These are phyloP conservation scores for Lophius americanus DNA, from an alignment of 2,797 vertebrate species.

Conservation along the genomic window DNA sequence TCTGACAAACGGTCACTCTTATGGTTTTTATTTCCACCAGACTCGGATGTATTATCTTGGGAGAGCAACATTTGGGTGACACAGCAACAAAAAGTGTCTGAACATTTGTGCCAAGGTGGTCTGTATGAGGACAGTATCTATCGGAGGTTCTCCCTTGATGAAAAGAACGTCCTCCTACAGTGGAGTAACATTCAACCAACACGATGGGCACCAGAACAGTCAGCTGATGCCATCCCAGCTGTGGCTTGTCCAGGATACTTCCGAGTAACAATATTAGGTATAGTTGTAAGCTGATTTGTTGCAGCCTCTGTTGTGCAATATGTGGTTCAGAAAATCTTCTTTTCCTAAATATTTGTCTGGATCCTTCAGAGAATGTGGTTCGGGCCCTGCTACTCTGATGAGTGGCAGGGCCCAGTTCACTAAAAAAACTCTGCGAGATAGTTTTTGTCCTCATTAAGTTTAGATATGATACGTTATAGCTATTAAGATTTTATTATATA, in stretches of 20 bases:
- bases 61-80: conserved; percentile 84
- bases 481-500: conserved; percentile 16
- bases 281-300: conserved; percentile 34
- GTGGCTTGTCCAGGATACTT: conserved; percentile 81
- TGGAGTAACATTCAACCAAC: conserved; percentile 85
- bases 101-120: conserved; percentile 76
- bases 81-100: conserved; percentile 75
- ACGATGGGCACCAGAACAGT: conserved; percentile 72
- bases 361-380: neutral
- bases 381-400: neutral
- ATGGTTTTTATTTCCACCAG: conserved; percentile 27
- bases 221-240: conserved; percentile 54
- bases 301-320: neutral
- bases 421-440: conserved; percentile 1
- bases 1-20: neutral
- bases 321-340: neutral
- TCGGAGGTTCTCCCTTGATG: conserved; percentile 80
- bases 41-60: conserved; percentile 73
- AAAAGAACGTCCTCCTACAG: conserved; percentile 80
- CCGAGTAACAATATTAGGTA: conserved; percentile 89
- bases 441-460: conserved; percentile 11
- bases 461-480: neutral
- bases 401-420: neutral
- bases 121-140: conserved; percentile 85
- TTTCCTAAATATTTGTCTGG: neutral